Base-by-base conservation (phyloP, 2,113 vertebrate genomes). In the Diphyllodes magnificus region DNA sequence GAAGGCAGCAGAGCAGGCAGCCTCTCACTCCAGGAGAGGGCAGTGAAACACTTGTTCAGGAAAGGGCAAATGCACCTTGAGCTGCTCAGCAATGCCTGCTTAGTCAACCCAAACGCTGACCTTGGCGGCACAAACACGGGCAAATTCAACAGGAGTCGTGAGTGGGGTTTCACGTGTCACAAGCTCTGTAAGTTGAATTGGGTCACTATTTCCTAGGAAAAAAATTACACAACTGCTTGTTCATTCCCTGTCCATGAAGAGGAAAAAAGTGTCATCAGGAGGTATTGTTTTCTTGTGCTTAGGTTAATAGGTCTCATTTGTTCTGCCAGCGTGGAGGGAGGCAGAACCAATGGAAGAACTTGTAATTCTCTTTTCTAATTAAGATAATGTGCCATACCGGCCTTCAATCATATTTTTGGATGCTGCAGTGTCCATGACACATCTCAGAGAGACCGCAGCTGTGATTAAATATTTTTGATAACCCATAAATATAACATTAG, bases 401-500 rank as follows among this genome's bases (percentile, higher is more conserved):
- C 51, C 66, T 57, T 95, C 80, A 84, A 82, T 93, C 89, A 83
- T 90, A 61, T 37, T 93, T 95, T 81, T 92, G 93, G 84, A 86
- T 77, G 81, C 65, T 88, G 37, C 16, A 84, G n/a, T 49, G 57
- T 64, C 88, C 88, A 45, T 80, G 78, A 84, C 65, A 90, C 60
- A 75, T 94, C 90, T 87, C 30, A 2, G 80, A 93, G 84, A 77
- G 84, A 88, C 50, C 1, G 0, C 75, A 64, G 63, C 71, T 86
- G 71, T 66, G 91, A 96, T 95, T 94, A 95, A 97, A 94, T 45
- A 54, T 93, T 97, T 93, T 92, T 95, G 95, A 96, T 97, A 95
- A 96, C 73, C 71, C 82, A 95, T 96, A 96, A 97, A 91, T 95
- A 95, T 65, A 95, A 92, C 90, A 95, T 95, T 92, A 93, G 94